Base-by-base conservation (phyloP, 2,113 vertebrate genomes). In the Rallus limicola region DNA sequence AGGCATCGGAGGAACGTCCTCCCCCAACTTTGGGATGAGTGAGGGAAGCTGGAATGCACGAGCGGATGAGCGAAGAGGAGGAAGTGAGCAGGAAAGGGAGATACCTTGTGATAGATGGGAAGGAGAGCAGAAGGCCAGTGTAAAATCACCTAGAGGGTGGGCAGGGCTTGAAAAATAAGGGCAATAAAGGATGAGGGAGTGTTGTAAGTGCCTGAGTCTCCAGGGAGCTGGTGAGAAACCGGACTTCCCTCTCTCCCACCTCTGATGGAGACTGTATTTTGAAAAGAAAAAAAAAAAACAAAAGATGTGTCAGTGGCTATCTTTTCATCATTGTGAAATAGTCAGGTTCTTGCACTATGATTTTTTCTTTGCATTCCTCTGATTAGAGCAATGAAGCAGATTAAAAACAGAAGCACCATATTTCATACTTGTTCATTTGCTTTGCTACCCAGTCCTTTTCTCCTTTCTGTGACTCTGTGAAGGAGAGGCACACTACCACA, bases 141-240 rank as follows among this genome's bases (percentile, higher is more conserved):
- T 10, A 19, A 88, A 93, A 85, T 25, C 36, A 58, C 60, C 13
- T 60, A 88, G 42, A 46, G 44, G 28, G 77, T 77, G 75, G 86
- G 53, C 87, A 93, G 76, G 63, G 50, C 87, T 76, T 86, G 74
- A 92, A 68, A 86, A 88, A 83, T 76, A 74, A 72, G 70, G 59
- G 50, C 90, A 93, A 88, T 92, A 92, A 90, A 94, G 94, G 72
- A 55, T 76, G 67, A 94, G 46, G 58, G 76, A 90, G 55, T 52
- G 63, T 86, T 88, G 7, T 25, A 60, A 94, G 90, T 26, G 36
- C 34, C 44, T 90, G 36, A 88, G 17, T 74, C 53, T 78, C 44
- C 16, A 6, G 36, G 72, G 33, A 89, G 18, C 33, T 88, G 36
- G 26, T 72, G 63, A 82, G 71, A 92, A 70, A 76, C 23, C 46